Base-by-base conservation (phyloP, 2,888 invertebrate genomes). In the Notodonta dromedarius region DNA sequence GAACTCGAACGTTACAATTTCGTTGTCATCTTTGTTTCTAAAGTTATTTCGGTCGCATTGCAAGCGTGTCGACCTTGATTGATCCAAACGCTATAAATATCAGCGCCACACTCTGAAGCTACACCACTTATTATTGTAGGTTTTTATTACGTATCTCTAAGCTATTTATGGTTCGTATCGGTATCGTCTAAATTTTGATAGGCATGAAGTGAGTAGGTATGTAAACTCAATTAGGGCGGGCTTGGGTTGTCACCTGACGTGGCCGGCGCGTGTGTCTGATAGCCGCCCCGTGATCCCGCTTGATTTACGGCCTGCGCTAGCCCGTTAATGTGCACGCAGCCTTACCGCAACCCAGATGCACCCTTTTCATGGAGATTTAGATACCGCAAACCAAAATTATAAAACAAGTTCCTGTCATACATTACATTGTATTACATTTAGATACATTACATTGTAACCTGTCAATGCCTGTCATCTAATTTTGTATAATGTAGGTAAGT, bases 221-320 rank as follows among this genome's bases (percentile, higher is more conserved):
- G 58, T 66, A 71, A 67, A 70, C 56, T 69, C 66, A 66, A 68
- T 73, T 76, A 72, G 61, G 59, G 56, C 8, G 44, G 69, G 56
- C 58, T n/a, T 67, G 75, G 75, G 75, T 68, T 53, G 74, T 77
- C 77, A 75, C 71, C 72, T 79, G 82, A 81, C 77, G 76, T 67
- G 77, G 78, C 76, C 74, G 65, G 59, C 67, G 65, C 55, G 60
- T 71, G 84, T 79, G 83, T 79, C 82, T 79, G 90, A 89, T 89
- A 89, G 83, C 80, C 77, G 72, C 67, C 74, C 70, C 78, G 65
- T 86, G 88, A 90, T 89, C 87, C 87, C 75, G 64, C 60, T 77
- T 90, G 90, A 90, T 90, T 90, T 90, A 90, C 85, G 84, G 79
- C 74, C 67, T 59, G 24, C 63, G 67, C 67, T 62, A 69, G 63